Evolutionary conservation across 2,113 vertebrate genomes (phyloP), one percentile per base, ranked within the genome.

Genomic region (Atherinomorus stipes): DNA sequence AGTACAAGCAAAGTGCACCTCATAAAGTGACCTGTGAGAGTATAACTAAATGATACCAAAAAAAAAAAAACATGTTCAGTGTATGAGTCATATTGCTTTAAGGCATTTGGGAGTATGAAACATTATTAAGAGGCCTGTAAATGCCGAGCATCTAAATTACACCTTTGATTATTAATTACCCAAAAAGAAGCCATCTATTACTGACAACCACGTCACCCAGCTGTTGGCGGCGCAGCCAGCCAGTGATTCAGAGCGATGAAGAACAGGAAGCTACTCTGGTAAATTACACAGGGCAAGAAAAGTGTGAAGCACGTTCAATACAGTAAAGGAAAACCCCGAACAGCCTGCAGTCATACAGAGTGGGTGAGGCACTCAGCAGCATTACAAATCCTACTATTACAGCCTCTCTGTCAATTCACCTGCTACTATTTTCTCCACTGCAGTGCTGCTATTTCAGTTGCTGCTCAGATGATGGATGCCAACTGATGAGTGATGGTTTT

Each of bases 121-220:
- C 85, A 78, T 78, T 89, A 92, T 93, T 84, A 90, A 76, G 80
- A 75, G 76, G 67, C 72, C 75, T 61, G 74, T 86, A 87, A 91
- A 88, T 50, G 64, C n/a, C 25, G 80, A 80, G 78, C 75, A 90
- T 78, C 76, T 72, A 89, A 93, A 91, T 92, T 84, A 90, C 86
- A 89, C 81, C 86, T 89, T 84, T 85, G 83, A 86, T 89, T 90
- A 89, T 90, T 85, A 91, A 92, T 89, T 88, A 91, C 86, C 64
- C 49, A 66, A 85, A 83, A 85, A 88, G 85, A 87, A 87, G 71
- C 84, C 73, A 81, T 75, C 83, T 83, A 90, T 92, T 92, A 91
- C 68, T 62, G 66, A 52, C 5, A 71, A 69, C 34, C 50, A 89
- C 71, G 84, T 90, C 88, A 89, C 89, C 63, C 68, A 66, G 80